These are phyloP conservation scores for Platyrinchus mystaceus DNA, from an alignment of 2,797 vertebrate species.

Conservation along the genomic window DNA sequence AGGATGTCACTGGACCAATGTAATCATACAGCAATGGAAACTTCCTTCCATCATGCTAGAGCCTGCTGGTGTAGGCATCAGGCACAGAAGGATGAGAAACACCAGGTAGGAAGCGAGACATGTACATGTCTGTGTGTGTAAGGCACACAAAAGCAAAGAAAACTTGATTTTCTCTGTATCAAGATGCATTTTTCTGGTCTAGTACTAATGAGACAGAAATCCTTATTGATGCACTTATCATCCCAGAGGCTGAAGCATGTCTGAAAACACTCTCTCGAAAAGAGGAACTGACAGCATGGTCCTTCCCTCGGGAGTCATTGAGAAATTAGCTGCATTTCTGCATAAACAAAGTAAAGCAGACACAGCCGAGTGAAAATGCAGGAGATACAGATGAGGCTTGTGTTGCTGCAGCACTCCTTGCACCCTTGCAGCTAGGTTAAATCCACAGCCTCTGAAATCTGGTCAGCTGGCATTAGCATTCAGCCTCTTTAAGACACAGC, in stretches of 20 bases:
- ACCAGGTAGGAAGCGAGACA: background rate
- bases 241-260: background rate
- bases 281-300: background rate
- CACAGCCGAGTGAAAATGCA: background rate
- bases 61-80: background rate
- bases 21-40: background rate
- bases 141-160: background rate
- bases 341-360: background rate
- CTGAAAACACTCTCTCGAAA: background rate
- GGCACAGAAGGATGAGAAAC: background rate
- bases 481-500: constrained; percentile 2
- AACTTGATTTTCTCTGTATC: background rate
- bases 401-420: background rate
- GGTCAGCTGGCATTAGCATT: constrained; percentile 34
- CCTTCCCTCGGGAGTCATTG: background rate
- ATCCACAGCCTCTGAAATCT: background rate
- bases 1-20: background rate
- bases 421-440: constrained; percentile 43
- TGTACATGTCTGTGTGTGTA: background rate
- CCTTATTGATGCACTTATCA: background rate
- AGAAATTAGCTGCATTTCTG: background rate
- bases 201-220: background rate
- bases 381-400: background rate
- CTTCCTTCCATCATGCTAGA: background rate
- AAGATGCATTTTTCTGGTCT: background rate